These are phyloP conservation scores for Pluvialis apricaria DNA, from an alignment of 2,113 vertebrate species.

Conservation along the genomic window DNA sequence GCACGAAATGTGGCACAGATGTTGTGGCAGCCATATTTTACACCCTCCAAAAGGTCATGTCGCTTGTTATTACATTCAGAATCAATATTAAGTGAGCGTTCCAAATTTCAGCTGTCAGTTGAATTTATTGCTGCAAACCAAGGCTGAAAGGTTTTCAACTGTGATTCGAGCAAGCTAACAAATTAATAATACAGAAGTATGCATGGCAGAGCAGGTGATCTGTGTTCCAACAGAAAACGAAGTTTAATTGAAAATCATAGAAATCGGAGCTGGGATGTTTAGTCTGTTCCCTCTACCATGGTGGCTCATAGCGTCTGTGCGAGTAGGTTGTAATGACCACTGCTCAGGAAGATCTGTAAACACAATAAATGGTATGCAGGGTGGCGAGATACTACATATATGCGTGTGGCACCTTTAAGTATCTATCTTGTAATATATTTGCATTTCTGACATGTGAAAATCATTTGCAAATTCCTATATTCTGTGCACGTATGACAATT, in stretches of 20 bases:
- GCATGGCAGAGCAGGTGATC: conserved; percentile 73
- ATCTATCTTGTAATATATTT: neutral
- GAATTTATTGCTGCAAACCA: conserved; percentile 81
- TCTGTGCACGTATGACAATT: rapidly evolving
- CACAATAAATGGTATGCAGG: neutral
- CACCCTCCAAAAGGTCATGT: conserved; percentile 84
- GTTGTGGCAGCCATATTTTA: conserved; percentile 85
- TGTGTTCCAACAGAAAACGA: conserved; percentile 54
- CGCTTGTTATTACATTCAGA: conserved; percentile 85
- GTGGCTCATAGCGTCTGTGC: neutral
- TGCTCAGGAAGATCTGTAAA: neutral
- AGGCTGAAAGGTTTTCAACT: conserved; percentile 80
- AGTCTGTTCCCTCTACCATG: neutral
- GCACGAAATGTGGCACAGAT: conserved; percentile 85
- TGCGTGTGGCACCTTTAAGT: neutral
- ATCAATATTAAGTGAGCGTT: conserved; percentile 86
- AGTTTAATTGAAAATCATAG: conserved; percentile 26
- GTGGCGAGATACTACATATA: rapidly evolving
- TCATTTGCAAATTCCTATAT: neutral
- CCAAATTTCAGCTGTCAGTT: conserved; percentile 84
- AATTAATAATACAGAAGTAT: conserved; percentile 76
- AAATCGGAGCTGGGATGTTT: neutral
- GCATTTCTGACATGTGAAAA: neutral
- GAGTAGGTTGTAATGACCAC: neutral
- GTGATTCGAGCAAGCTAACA: conserved; percentile 77